phyloP scores from a whole-genome alignment of 2,797 vertebrate genomes.

The Borostomias antarcticus region DNA sequence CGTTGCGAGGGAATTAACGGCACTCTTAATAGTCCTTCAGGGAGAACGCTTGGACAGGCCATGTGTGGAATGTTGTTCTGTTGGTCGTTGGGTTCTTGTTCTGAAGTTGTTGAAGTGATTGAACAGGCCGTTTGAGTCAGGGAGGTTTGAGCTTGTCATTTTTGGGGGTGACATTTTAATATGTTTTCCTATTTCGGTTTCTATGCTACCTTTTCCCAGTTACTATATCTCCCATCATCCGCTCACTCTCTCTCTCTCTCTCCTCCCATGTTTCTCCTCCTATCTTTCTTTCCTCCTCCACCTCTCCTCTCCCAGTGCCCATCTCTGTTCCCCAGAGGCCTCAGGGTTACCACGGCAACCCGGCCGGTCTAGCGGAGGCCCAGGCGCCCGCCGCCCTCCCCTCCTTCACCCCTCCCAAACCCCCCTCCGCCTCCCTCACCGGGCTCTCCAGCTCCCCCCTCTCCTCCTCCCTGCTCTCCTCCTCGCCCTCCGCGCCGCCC shows the following conservation, averaged over 20 bases:
- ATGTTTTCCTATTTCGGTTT: neutral
- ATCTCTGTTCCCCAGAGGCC: constrained; percentile 55
- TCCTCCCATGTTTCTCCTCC: constrained; percentile 5
- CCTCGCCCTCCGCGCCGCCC: constrained; percentile 40
- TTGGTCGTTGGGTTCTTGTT: neutral
- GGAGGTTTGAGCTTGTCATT: neutral
- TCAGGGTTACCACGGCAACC: constrained; percentile 58
- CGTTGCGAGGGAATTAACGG: constrained; percentile 20
- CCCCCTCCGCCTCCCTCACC: constrained; percentile 37
- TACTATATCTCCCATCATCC: neutral
- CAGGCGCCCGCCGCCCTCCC: constrained; percentile 29
- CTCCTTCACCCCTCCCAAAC: constrained; percentile 41
- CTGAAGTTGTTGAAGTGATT: neutral
- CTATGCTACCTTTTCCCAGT: neutral
- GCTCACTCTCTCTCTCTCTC: neutral
- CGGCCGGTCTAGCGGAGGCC: constrained; percentile 22
- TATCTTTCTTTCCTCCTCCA: neutral
- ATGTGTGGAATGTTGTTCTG: constrained; percentile 1
- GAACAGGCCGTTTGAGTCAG: neutral
- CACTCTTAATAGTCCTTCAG: constrained; percentile 1
- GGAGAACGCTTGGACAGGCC: neutral
- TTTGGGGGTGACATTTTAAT: neutral
- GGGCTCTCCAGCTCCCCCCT: constrained; percentile 16
- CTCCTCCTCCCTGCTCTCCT: constrained; percentile 34
- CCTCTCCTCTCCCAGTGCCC: constrained; percentile 20